Percentiles rank a stretch among this genome's conserved stretches.
phyloP scores from a whole-genome alignment of 2,113 vertebrate species.

The Thermophis baileyi region DNA sequence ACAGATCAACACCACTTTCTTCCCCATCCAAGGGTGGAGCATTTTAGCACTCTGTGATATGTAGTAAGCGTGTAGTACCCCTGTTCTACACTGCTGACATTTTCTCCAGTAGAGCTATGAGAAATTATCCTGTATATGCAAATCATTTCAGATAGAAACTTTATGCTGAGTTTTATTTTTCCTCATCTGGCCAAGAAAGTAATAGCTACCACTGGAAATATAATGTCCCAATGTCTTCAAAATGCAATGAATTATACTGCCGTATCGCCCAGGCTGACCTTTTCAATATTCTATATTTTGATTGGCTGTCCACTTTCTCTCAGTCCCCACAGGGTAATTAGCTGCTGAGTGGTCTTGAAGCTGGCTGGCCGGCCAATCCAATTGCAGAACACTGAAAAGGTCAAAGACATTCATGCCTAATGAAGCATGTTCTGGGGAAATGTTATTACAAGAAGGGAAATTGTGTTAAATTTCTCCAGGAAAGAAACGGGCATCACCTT shows the following conservation, averaged over 20 bases:
- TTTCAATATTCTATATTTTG: constrained; percentile 30
- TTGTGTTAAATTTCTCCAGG: background rate
- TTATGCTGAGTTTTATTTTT: background rate
- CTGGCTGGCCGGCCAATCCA: constrained; percentile 51
- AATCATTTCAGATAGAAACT: background rate
- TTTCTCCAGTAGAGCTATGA: background rate
- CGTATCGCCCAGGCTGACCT: constrained; percentile 46
- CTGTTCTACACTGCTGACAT: background rate
- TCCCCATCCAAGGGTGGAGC: background rate
- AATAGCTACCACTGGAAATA: background rate
- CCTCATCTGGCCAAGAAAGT: background rate
- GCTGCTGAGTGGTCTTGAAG: constrained; percentile 25
- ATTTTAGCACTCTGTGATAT: background rate
- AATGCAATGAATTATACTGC: background rate
- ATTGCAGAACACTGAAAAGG: constrained; percentile 51
- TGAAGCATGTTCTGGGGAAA: background rate
- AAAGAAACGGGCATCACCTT: rapidly evolving
- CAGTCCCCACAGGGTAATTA: constrained; percentile 28
- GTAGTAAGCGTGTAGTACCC: background rate
- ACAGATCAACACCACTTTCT: background rate
- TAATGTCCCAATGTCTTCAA: background rate
- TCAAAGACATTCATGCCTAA: constrained; percentile 26
- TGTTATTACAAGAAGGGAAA: background rate
- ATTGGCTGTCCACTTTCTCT: constrained; percentile 27
- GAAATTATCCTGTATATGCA: background rate